Evolutionary conservation across 2,888 invertebrate species (phyloP).

Genomic region (Andrena flavipes): DNA sequence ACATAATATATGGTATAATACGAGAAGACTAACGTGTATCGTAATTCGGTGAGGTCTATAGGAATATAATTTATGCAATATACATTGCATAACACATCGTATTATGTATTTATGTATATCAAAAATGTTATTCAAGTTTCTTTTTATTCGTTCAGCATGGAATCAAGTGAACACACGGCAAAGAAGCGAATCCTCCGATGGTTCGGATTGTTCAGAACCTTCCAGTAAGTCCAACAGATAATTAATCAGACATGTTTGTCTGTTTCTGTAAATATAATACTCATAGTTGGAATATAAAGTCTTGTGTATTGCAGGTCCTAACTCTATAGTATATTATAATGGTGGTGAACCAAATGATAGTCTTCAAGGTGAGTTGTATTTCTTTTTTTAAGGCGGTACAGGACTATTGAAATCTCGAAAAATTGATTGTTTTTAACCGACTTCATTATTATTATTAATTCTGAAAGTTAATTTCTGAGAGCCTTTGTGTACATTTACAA

Average conservation of each 20-base stretch:
- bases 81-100: conserved; percentile 20
- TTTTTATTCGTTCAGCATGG: conserved; percentile 87
- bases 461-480: too few species aligned
- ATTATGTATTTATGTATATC: not conserved
- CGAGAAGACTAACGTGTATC: not conserved
- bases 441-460: too few species aligned
- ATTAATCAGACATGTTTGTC: not conserved
- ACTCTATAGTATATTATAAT: conserved; percentile 89
- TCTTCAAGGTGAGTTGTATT: conserved; percentile 85
- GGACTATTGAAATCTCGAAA: too few species aligned
- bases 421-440: too few species aligned
- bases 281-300: conserved; percentile 79
- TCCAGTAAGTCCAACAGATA: conserved; percentile 73
- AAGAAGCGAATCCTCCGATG: conserved; percentile 87
- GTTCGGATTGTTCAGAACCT: conserved; percentile 84
- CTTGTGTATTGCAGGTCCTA: conserved; percentile 84
- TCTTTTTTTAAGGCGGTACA: not conserved
- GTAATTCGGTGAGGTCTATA: not conserved
- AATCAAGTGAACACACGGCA: conserved; percentile 87
- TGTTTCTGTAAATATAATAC: conserved; percentile 30
- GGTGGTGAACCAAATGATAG: conserved; percentile 90
- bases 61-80: not conserved
- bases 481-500: too few species aligned
- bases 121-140: not conserved
- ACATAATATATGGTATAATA: not conserved